Evolutionary conservation across 2,888 invertebrate species (phyloP), one percentile per base, ranked within the genome.

Genomic region (Hedychridium roseum): DNA sequence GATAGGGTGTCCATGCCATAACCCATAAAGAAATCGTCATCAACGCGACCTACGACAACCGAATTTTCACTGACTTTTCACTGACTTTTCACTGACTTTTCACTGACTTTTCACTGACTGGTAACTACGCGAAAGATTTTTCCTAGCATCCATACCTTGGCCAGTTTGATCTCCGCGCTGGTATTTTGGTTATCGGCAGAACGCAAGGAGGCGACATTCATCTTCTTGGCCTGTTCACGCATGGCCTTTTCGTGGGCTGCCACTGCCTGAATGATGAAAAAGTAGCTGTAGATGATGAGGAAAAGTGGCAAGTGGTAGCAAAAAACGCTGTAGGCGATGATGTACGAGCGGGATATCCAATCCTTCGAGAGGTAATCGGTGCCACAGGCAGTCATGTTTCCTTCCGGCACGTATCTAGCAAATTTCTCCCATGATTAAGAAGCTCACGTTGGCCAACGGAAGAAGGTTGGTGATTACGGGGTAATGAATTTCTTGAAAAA

Each of bases 301-400:
- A 88, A 80, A 36, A 95, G 84, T 41, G 93, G 93, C 60, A 83
- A 20, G 75, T 88, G 89, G 80, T 92, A 94, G 32, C 88, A 88
- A 74, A 89, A 91, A 50, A 88, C 76, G n/a, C 88, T 86, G 79
- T 93, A 93, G 56, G 88, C 80, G 36, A 92, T 80, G 70, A 93
- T 87, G 82, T 94, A 94, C 70, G 90, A 89, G 60, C 87, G 84
- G 80, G 89, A 90, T 58, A 87, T 68, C 86, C 88, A 88, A 55
- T 88, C 88, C 79, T 88, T 88, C 78, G 79, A 85, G 63, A 94
- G 82, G 76, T 92, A 94, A 78, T 93, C 93, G 43, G 94, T 94
- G 45, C 94, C 94, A 73, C 95, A 95, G 23, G 93, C 92, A 32
- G 94, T 94, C 88, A 94, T 89, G 81, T 94, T 94, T 51, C 94